These are phyloP conservation scores for Spodoptera picta DNA, from an alignment of 2,888 invertebrate species.

Conservation along the genomic window DNA sequence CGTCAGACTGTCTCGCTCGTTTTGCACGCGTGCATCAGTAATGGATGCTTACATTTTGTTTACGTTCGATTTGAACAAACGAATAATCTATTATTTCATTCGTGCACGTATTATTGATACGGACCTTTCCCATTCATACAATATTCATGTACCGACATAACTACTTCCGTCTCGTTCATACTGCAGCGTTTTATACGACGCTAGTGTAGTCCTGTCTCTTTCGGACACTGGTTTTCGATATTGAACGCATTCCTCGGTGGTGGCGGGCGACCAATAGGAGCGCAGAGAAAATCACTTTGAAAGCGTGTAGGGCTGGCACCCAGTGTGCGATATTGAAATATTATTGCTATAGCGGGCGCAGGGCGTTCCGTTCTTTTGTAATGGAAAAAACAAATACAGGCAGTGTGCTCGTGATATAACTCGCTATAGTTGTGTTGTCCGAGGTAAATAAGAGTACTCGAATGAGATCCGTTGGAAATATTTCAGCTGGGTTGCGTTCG, in stretches of 20 bases:
- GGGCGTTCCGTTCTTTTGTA: constrained; percentile 85
- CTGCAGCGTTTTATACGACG: constrained; percentile 2
- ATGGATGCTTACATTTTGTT: constrained; percentile 88
- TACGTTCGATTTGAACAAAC: constrained; percentile 88
- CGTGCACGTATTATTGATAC: constrained; percentile 88
- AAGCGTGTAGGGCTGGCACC: constrained; percentile 74
- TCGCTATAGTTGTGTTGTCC: constrained; percentile 57
- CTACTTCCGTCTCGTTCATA: constrained; percentile 67
- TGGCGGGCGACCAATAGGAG: constrained; percentile 73
- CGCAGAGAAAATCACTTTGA: constrained; percentile 80
- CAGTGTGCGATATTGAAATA: constrained; percentile 83
- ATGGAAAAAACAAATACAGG: constrained; percentile 86
- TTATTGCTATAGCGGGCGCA: constrained; percentile 77
- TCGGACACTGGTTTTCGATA: constrained; percentile 67
- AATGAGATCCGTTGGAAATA: constrained; percentile 75
- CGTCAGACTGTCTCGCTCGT: constrained; percentile 56
- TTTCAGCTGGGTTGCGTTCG: constrained; percentile 72
- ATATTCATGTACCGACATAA: constrained; percentile 77
- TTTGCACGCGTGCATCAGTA: constrained; percentile 76
- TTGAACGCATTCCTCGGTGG: constrained; percentile 67
- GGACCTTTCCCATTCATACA: constrained; percentile 82
- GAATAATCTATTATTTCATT: constrained; percentile 89
- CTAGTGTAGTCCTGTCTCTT: constrained; percentile 61
- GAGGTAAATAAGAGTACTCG: constrained; percentile 82
- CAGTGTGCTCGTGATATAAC: constrained; percentile 64